phyloP scores from a whole-genome alignment of 2,888 invertebrate species.

The Ormyrus thymus region DNA sequence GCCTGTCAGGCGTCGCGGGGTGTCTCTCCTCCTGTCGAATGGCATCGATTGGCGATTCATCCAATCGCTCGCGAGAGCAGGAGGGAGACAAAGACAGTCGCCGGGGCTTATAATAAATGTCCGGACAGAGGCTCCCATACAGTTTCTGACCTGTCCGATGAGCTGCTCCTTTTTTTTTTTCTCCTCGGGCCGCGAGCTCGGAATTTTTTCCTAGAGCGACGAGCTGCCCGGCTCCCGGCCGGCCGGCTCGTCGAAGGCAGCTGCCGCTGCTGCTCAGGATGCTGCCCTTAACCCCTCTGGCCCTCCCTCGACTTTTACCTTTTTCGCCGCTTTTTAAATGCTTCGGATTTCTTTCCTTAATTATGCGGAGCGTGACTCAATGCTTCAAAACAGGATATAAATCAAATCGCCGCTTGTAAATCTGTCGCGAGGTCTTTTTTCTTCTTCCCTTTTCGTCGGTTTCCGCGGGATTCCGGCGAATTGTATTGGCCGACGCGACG shows the following conservation, averaged over 20 bases:
- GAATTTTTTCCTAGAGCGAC: slow-evolving; percentile 25
- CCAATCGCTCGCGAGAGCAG: slow-evolving; percentile 61
- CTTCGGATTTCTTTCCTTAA: slow-evolving; percentile 10
- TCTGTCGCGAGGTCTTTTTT: too few relatives aligned
- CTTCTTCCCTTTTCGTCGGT: too few relatives aligned
- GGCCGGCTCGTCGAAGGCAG: background rate
- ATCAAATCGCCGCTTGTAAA: too few relatives aligned
- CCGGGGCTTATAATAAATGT: slow-evolving; percentile 67
- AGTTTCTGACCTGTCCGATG: slow-evolving; percentile 42
- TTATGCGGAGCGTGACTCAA: background rate
- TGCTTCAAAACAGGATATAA: too few relatives aligned
- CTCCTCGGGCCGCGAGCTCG: background rate
- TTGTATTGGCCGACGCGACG: too few relatives aligned
- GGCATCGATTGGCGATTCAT: slow-evolving; percentile 74
- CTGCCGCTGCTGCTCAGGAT: background rate
- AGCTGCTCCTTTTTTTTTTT: slow-evolving; percentile 22
- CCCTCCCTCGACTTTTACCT: background rate
- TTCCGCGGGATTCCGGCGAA: too few relatives aligned
- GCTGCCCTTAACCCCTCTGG: slow-evolving; percentile 28
- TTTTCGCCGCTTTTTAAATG: background rate
- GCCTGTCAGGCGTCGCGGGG: slow-evolving; percentile 66
- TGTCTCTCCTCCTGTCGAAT: slow-evolving; percentile 60
- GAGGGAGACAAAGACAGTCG: too few relatives aligned
- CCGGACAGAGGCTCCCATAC: slow-evolving; percentile 49
- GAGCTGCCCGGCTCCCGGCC: slow-evolving; percentile 11